phyloP scores from a whole-genome alignment of 2,113 vertebrate species.

The Cyphomyrus plagiostoma region DNA sequence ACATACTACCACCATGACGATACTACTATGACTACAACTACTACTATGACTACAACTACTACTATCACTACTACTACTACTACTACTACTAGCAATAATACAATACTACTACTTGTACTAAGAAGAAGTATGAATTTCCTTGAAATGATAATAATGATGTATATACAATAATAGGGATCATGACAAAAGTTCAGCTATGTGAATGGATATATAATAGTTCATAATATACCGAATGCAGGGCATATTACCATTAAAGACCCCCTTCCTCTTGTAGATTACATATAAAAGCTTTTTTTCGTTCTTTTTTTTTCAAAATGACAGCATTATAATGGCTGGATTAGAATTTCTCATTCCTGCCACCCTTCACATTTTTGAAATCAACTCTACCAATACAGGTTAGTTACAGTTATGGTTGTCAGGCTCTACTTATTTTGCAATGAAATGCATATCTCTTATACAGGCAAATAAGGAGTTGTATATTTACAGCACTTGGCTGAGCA shows the following conservation, averaged over 20 bases:
- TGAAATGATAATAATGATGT: not conserved
- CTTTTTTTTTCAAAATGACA: constrained; percentile 48
- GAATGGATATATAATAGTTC: constrained; percentile 64
- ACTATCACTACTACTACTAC: too few species aligned
- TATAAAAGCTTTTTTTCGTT: constrained; percentile 63
- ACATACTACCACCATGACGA: not conserved
- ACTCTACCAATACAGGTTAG: not conserved
- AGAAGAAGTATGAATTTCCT: not conserved
- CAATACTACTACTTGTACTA: not conserved
- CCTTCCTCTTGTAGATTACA: constrained; percentile 62
- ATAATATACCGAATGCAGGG: constrained; percentile 64
- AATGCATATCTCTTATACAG: not conserved
- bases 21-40: not conserved
- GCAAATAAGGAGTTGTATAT: not conserved
- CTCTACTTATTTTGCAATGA: constrained; percentile 5
- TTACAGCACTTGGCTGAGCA: constrained; percentile 9
- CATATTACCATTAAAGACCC: constrained; percentile 46
- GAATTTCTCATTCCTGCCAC: constrained; percentile 36
- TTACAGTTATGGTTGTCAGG: constrained; percentile 8
- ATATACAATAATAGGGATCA: not conserved
- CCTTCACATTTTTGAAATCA: constrained; percentile 30
- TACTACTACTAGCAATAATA: too few species aligned
- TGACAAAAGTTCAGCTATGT: constrained; percentile 42
- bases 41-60: too few species aligned
- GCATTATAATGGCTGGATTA: constrained; percentile 36